Evolutionary conservation across 2,113 vertebrate genomes (phyloP), one percentile per base, ranked within the genome.

Genomic region (Orthonyx spaldingii): DNA sequence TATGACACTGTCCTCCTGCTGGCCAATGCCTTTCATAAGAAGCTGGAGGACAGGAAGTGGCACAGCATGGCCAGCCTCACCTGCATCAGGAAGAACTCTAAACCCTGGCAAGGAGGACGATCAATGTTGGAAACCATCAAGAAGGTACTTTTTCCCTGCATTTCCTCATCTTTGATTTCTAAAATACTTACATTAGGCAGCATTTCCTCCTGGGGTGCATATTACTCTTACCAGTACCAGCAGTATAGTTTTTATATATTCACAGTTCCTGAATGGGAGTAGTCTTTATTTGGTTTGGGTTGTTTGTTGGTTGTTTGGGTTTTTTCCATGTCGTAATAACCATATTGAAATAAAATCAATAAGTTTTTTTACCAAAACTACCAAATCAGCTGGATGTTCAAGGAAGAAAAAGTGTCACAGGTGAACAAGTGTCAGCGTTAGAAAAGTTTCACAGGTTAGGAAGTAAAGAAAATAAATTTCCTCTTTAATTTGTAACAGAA

Each of bases 31-130:
- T 99, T 99, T 93, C 99, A 99, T 95, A 99, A 99, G 96, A 99
- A 99, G 97, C 96, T 99, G 85, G 99, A 99, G 96, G 99, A 99
- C 96, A 98, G 99, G 70, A 99, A 99, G 91, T 99, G 99, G 99
- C 99, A 99, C 98, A 99, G 99, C 97, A 99, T 99, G 99, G 99
- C 99, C 44, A 99, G 99, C 90, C 97, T 99, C 87, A 99, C 98
- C n/a, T 99, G 99, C 97, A 99, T 99, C 97, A 98, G 99, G 95
- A 99, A 99, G 97, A 99, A 98, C 94, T 99, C 99, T 32, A 99
- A 99, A 84, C 99, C 99, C 5, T 99, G 99, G 99, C 99, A 99
- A 96, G 99, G 99, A 75, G 99, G 99, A 27, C 98, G 99, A 46
- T 99, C 99, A 55, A 99, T 99, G 99, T 95, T 99, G 97, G 99